Evolutionary conservation across 2,797 vertebrate genomes (phyloP).

Genomic region (Numenius phaeopus): DNA sequence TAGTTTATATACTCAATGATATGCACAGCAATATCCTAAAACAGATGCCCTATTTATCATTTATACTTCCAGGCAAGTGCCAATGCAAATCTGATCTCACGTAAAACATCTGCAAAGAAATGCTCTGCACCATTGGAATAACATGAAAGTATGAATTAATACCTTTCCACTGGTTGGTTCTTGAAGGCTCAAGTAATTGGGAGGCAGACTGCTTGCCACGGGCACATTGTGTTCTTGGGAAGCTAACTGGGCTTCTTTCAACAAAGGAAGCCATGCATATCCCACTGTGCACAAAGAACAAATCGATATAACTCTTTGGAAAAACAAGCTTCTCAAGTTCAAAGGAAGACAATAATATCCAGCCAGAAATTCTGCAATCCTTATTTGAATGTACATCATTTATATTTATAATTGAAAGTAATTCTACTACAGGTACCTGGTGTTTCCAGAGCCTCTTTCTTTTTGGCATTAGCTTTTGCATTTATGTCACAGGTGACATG

Average conservation of each 20-base stretch:
- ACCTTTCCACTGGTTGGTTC: conserved; percentile 91
- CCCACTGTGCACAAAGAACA: conserved; percentile 85
- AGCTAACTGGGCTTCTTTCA: conserved; percentile 90
- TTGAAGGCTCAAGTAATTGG: conserved; percentile 90
- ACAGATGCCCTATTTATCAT: not conserved
- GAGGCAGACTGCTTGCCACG: conserved; percentile 89
- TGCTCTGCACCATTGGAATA: accelerated
- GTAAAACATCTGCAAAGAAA: not conserved
- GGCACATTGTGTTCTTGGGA: conserved; percentile 93
- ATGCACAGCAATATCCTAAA: not conserved
- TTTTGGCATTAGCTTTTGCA: conserved; percentile 95
- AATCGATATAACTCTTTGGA: not conserved
- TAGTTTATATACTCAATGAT: not conserved
- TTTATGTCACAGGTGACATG: conserved; percentile 99
- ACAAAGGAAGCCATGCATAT: conserved; percentile 93
- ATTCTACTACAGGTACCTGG: conserved; percentile 85
- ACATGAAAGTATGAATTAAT: not conserved
- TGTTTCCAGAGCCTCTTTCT: conserved; percentile 95
- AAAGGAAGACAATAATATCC: conserved; percentile 24
- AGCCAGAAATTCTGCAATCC: conserved; percentile 52
- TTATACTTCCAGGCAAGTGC: not conserved
- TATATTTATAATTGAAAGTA: conserved; percentile 20
- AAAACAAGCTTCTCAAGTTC: not conserved
- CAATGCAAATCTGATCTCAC: not conserved
- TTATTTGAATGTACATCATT: conserved; percentile 31